Base-by-base conservation (phyloP, 2,888 invertebrate species). In the Dione vanillae region DNA sequence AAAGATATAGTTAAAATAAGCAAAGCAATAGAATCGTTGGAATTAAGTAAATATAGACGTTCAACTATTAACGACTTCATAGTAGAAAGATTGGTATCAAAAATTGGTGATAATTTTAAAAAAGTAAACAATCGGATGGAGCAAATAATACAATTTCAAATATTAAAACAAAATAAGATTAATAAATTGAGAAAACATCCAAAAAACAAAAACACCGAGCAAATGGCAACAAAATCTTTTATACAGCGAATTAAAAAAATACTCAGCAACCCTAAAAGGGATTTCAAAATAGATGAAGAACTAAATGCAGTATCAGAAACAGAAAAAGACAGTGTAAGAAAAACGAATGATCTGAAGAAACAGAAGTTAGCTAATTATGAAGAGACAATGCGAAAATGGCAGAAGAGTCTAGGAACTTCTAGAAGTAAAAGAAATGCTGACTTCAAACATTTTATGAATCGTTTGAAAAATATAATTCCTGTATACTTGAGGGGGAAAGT, bases 381-480 rank as follows among this genome's bases (percentile, higher is more conserved):
- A 70, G 75, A 82, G 11, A 81, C 82, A 0, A 86, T 89, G 85
- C 78, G 74, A 6, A 85, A 77, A 72, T 90, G 90, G 90, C 88
- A 90, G 72, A 78, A 79, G 0, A 81, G 82, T 68, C 78, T 89
- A 19, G 11, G 7, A 40, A 16, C 37, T 56, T 54, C 79, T 19
- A 79, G 81, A 67, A 75, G 73, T 1, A 89, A 85, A 75, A 81
- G 91, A 54, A 82, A 83, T 0, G 2, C 77, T 5, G 54, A 69
- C 14, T 77, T 79, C 19, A 75, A 79, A 1, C 77, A 72, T 6
- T 70, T 78, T 12, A 74, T 78, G 19, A 76, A 78, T 47, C 80
- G 83, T n/a, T 84, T 89, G 11, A 88, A 86, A 59, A 86, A 83
- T 71, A 89, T 90, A 7, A 80, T 90, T 74, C 90, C 91, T 2